Evolutionary conservation across 2,888 invertebrate species (phyloP).

Genomic region (Venusia cambrica): DNA sequence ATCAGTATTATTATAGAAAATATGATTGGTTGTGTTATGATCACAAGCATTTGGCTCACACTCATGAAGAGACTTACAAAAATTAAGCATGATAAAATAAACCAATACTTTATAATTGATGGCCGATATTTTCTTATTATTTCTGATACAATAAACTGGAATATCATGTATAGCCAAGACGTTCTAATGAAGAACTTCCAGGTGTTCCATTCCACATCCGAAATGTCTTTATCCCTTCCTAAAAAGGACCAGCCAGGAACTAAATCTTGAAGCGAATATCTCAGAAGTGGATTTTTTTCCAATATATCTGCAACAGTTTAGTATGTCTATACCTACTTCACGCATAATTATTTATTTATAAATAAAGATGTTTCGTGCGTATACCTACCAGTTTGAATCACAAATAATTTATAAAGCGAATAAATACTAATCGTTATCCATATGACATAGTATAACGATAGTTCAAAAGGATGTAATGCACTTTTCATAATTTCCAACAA

Average conservation of each 20-base stretch:
- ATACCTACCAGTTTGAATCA: slow-evolving; percentile 72
- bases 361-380: too few relatives aligned
- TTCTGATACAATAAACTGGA: slow-evolving; percentile 80
- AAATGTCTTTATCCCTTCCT: slow-evolving; percentile 81
- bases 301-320: slow-evolving; percentile 55
- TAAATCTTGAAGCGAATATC: slow-evolving; percentile 67
- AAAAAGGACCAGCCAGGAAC: slow-evolving; percentile 80
- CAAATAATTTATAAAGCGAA: slow-evolving; percentile 77
- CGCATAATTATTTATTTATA: too few relatives aligned
- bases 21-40: slow-evolving; percentile 80
- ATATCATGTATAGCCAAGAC: slow-evolving; percentile 77
- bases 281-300: slow-evolving; percentile 36
- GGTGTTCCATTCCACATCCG: slow-evolving; percentile 87
- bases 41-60: slow-evolving; percentile 65
- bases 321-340: too few relatives aligned
- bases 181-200: slow-evolving; percentile 79
- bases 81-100: slow-evolving; percentile 67
- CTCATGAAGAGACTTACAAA: slow-evolving; percentile 75
- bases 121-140: slow-evolving; percentile 51
- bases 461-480: slow-evolving; percentile 54
- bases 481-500: slow-evolving; percentile 36
- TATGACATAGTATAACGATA: slow-evolving; percentile 63
- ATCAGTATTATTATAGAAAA: slow-evolving; percentile 62
- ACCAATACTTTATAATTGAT: slow-evolving; percentile 74
- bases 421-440: slow-evolving; percentile 81